Evolutionary conservation across 2,797 vertebrate genomes (phyloP).

Genomic region (Tokudaia tokunoshimensis): DNA sequence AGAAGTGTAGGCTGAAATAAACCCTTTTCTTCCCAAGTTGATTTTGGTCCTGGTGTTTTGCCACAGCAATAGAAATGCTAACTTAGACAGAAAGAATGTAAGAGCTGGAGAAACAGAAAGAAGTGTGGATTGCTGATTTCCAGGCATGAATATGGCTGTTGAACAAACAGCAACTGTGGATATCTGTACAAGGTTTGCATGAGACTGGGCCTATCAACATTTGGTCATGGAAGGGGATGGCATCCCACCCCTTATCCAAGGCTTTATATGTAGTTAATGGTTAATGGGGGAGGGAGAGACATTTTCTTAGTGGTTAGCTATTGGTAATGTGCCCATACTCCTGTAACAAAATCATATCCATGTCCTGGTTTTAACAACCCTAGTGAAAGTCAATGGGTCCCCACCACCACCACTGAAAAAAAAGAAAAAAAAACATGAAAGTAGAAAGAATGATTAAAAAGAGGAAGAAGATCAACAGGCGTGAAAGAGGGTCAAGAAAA

Average conservation of each 20-base stretch:
- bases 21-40: not conserved
- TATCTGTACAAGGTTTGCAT: not conserved
- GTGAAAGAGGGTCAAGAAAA: not conserved
- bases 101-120: not conserved
- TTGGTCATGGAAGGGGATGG: not conserved
- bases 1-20: not conserved
- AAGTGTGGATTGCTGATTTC: not conserved
- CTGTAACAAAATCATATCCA: not conserved
- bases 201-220: not conserved
- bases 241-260: not conserved
- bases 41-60: not conserved
- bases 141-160: not conserved
- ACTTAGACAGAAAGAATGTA: not conserved
- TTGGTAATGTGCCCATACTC: not conserved
- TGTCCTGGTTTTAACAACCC: not conserved
- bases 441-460: not conserved
- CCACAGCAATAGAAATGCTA: not conserved
- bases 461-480: not conserved
- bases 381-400: not conserved
- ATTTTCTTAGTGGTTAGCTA: not conserved
- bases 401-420: not conserved
- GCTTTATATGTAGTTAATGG: slow-evolving; percentile 5
- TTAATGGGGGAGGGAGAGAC: not conserved
- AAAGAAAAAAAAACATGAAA: not conserved
- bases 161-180: not conserved